Evolutionary conservation across 2,797 vertebrate genomes (phyloP).

Genomic region (Octomys mimax): DNA sequence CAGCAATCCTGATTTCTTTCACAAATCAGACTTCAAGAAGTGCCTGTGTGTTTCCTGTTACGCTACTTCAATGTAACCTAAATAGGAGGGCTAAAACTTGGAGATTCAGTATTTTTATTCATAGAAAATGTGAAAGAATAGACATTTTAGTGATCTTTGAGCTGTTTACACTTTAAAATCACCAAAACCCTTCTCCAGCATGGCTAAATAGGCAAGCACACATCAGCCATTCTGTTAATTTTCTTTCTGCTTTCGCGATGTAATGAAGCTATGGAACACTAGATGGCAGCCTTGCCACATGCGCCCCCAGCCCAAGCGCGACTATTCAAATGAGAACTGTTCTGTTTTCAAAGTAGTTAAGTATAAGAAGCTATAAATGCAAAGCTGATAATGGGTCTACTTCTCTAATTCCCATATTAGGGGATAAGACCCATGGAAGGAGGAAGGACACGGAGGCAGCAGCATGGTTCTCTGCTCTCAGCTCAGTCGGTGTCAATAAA

Average conservation of each 20-base stretch:
- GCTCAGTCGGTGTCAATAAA: background rate
- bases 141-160: background rate
- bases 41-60: background rate
- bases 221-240: background rate
- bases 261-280: background rate
- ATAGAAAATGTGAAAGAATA: background rate
- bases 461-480: background rate
- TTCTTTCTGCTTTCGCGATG: background rate
- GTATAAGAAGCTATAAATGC: background rate
- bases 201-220: fast-evolving
- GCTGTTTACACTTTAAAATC: background rate
- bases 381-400: background rate
- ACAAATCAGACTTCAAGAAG: background rate
- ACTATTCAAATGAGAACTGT: background rate
- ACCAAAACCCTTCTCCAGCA: background rate
- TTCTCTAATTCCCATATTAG: background rate
- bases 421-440: background rate
- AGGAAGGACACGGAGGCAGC: background rate
- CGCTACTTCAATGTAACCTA: background rate
- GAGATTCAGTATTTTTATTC: background rate
- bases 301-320: fast-evolving
- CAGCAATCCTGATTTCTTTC: background rate
- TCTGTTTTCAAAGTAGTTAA: background rate
- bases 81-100: background rate
- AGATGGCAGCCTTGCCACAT: conserved; percentile 83